Conservation (phyloP, 2,888 invertebrate genomes). For the Autographa pulchrina region DNA sequence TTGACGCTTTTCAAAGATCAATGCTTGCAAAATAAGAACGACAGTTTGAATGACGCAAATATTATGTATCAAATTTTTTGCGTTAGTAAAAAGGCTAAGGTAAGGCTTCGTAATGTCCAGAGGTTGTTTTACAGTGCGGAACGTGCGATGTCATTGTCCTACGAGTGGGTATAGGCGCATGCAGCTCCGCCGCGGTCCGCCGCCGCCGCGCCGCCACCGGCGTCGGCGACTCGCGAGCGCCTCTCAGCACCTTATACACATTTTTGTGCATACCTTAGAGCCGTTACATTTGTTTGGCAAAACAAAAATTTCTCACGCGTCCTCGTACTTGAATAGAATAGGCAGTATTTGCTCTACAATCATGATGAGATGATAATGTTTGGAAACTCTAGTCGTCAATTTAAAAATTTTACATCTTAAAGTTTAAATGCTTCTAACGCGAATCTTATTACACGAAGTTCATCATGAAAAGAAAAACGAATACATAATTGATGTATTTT, state of each 20-base stretch:
- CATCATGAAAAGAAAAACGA: constrained; percentile 29
- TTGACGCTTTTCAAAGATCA: constrained; percentile 63
- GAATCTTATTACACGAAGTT: constrained; percentile 36
- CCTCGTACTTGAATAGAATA: constrained; percentile 22
- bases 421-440: constrained; percentile 22
- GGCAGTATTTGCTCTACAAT: background rate
- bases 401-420: constrained; percentile 32
- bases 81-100: constrained; percentile 74
- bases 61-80: constrained; percentile 76
- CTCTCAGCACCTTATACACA: constrained; percentile 51
- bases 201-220: constrained; percentile 60
- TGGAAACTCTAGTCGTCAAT: background rate
- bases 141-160: constrained; percentile 88
- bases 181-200: constrained; percentile 62
- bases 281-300: constrained; percentile 58
- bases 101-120: constrained; percentile 81
- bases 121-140: constrained; percentile 87
- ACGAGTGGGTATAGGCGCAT: constrained; percentile 75
- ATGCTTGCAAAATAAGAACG: constrained; percentile 72
- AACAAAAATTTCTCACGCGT: constrained; percentile 50
- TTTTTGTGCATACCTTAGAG: constrained; percentile 54
- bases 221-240: constrained; percentile 55
- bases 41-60: constrained; percentile 77
- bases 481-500: constrained; percentile 44
- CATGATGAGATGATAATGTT: too few relatives aligned